phyloP scores from a whole-genome alignment of 2,797 vertebrate species.

The Lacerta bilineata region DNA sequence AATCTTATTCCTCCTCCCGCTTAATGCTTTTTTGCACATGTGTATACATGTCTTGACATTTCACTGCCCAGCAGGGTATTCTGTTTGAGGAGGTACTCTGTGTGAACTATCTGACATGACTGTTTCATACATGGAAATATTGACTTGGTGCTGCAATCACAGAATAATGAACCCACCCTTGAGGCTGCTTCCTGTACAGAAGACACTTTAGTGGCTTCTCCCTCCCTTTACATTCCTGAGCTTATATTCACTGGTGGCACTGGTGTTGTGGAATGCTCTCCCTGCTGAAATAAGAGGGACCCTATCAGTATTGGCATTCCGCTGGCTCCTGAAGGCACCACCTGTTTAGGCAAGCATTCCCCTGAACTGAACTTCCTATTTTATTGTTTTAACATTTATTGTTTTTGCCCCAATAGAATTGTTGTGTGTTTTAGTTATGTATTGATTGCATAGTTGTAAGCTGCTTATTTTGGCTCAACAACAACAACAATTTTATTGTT shows the following conservation, averaged over 20 bases:
- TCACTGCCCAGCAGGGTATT: background rate
- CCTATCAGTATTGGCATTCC: too few relatives aligned
- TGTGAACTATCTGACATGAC: background rate
- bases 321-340: too few relatives aligned
- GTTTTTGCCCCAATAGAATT: too few relatives aligned
- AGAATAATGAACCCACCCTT: background rate
- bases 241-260: background rate
- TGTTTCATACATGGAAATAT: background rate
- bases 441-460: too few relatives aligned
- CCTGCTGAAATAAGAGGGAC: too few relatives aligned
- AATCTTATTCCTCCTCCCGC: slow-evolving; percentile 36
- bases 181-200: background rate
- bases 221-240: background rate
- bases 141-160: background rate
- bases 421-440: too few relatives aligned
- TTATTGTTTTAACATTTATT: too few relatives aligned
- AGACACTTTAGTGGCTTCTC: background rate
- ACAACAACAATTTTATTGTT: too few relatives aligned
- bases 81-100: background rate
- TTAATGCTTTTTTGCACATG: background rate
- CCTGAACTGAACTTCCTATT: too few relatives aligned
- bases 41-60: background rate
- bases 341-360: too few relatives aligned
- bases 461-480: too few relatives aligned
- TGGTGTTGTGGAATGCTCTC: too few relatives aligned